Conservation (phyloP, 2,797 vertebrate species). For the Cyprinodon diabolis region DNA sequence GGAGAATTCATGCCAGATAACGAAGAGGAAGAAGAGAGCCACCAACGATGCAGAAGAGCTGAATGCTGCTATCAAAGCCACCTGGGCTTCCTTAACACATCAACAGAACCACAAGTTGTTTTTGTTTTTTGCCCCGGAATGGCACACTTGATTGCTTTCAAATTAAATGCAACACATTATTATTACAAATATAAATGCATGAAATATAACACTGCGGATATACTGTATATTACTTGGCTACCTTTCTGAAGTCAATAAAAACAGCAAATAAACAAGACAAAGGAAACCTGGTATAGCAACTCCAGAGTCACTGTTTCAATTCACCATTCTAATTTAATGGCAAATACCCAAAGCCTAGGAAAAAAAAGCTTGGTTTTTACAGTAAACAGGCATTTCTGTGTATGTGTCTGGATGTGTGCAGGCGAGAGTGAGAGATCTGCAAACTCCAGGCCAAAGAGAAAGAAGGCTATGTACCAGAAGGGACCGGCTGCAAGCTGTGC, state of each 20-base stretch:
- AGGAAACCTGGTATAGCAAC: conserved; percentile 5
- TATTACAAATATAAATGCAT: not conserved
- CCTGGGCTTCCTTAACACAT: not conserved
- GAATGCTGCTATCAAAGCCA: not conserved
- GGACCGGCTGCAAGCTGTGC: conserved; percentile 33
- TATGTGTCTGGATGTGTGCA: conserved; percentile 15
- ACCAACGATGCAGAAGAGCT: not conserved
- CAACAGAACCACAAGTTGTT: not conserved
- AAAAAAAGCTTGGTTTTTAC: conserved; percentile 27
- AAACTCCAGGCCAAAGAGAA: conserved; percentile 35
- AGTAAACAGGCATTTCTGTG: conserved; percentile 16
- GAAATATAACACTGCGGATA: not conserved
- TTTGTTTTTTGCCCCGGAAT: not conserved
- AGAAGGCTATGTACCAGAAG: conserved; percentile 28
- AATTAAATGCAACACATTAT: not conserved
- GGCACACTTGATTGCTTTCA: too few species aligned
- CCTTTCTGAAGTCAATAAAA: too few species aligned
- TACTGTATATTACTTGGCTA: not conserved
- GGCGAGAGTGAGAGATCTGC: conserved; percentile 19
- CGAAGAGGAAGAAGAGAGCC: not conserved
- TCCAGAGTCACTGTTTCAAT: conserved; percentile 13
- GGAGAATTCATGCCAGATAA: not conserved
- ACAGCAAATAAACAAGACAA: not conserved
- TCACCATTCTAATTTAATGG: conserved; percentile 21
- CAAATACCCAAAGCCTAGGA: conserved; percentile 19